Conservation (phyloP, 1,140 invertebrate species). For the Cotesia glomerata region DNA sequence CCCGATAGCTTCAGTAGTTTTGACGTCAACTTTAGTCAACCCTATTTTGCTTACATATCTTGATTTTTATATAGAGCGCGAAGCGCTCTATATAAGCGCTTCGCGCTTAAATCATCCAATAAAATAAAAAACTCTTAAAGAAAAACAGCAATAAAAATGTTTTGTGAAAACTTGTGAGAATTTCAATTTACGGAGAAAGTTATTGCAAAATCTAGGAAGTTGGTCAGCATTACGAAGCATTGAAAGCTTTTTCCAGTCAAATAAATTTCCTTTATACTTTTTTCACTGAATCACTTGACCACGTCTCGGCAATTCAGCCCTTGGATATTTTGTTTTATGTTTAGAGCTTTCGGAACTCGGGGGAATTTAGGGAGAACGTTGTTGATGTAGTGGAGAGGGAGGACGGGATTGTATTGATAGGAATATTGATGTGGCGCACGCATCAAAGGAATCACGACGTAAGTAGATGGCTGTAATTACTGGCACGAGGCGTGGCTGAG, state of each 20-base stretch:
- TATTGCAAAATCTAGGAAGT: neutral
- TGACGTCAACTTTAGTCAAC: no score
- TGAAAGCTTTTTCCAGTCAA: neutral
- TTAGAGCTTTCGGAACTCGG: neutral
- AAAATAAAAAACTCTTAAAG: no score
- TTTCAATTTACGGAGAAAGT: neutral
- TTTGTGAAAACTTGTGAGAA: neutral
- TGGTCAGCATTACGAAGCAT: neutral
- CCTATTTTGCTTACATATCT: no score
- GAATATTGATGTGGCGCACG: constrained; percentile 43
- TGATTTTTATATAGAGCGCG: no score
- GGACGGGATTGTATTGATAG: constrained; percentile 40
- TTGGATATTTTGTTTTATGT: neutral
- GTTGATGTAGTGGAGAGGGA: neutral
- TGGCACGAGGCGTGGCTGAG: constrained; percentile 60
- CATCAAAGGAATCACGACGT: constrained; percentile 57
- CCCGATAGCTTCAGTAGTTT: no score
- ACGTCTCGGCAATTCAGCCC: no score
- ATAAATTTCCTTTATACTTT: neutral
- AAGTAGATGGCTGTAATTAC: constrained; percentile 61
- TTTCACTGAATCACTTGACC: neutral
- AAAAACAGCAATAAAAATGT: no score
- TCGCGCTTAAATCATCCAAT: no score
- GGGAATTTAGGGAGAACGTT: neutral
- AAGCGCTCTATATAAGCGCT: no score